Conservation (phyloP, 2,888 invertebrate species). For the Zootermopsis nevadensis region DNA sequence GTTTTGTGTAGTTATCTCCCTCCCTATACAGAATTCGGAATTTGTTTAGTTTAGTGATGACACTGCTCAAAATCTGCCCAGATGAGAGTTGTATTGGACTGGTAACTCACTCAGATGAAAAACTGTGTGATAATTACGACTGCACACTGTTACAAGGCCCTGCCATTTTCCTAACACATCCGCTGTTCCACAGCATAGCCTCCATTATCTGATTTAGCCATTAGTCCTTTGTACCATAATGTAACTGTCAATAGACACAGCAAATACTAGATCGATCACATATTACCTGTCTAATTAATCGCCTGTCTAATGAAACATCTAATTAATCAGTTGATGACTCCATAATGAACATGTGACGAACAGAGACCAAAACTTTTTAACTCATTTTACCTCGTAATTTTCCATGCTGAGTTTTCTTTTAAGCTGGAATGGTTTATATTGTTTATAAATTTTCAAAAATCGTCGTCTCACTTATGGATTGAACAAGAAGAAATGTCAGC, state of each 20-base stretch:
- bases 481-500: too few relatives aligned
- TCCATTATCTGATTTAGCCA: conserved; percentile 1
- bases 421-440: too few relatives aligned
- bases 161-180: conserved; percentile 31
- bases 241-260: conserved; percentile 30
- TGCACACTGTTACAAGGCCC: neutral
- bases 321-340: conserved; percentile 36
- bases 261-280: conserved; percentile 40
- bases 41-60: too few relatives aligned
- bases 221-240: conserved; percentile 31
- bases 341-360: too few relatives aligned
- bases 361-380: neutral
- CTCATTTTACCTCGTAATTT: neutral
- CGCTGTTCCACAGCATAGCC: neutral
- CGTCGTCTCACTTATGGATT: too few relatives aligned
- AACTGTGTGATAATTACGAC: neutral
- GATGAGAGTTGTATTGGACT: too few relatives aligned
- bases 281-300: conserved; percentile 38
- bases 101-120: too few relatives aligned
- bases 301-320: conserved; percentile 35
- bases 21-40: too few relatives aligned
- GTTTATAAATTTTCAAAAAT: too few relatives aligned
- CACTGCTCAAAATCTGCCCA: too few relatives aligned
- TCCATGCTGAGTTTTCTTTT: neutral
- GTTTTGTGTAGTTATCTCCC: too few relatives aligned